phyloP scores from a whole-genome alignment of 37 sponge, comb jelly and placozoan genomes.

The Chondrilla cf. caribensis region DNA sequence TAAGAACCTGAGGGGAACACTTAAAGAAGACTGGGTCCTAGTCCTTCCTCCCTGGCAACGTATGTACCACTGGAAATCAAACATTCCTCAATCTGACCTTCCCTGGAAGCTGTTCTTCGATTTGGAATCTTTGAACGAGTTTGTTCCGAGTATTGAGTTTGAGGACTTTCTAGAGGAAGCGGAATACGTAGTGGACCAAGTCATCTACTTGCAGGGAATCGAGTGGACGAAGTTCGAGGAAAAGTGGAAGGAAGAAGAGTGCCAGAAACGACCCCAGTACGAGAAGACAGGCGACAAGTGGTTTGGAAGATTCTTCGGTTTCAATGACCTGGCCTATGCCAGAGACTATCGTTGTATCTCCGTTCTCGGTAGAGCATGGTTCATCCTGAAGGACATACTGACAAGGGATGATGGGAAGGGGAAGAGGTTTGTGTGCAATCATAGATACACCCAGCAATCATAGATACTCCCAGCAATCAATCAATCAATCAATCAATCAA shows the following conservation, averaged over 20 bases:
- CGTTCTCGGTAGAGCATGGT: conserved; percentile 35
- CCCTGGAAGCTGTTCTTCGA: conserved; percentile 86
- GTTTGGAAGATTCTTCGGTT: conserved; percentile 7
- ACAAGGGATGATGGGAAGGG: conserved; percentile 1
- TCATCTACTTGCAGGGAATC: conserved; percentile 41
- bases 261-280: conserved; percentile 29
- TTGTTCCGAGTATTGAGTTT: conserved; percentile 75
- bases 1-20: conserved; percentile 26
- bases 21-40: conserved; percentile 63
- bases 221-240: conserved; percentile 48
- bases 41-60: conserved; percentile 92
- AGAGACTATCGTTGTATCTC: conserved; percentile 49
- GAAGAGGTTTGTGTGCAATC: background rate
- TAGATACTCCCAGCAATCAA: too few species aligned
- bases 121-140: conserved; percentile 55
- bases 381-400: conserved; percentile 39
- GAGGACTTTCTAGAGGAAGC: conserved; percentile 37
- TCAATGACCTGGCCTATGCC: background rate
- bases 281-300: background rate
- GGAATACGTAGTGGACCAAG: background rate
- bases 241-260: conserved; percentile 40
- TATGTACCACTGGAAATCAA: conserved; percentile 85
- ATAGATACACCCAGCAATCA: too few species aligned
- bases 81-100: conserved; percentile 24
- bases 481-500: too few species aligned